Conservation (phyloP, 2,797 vertebrate species). For the Podarcis lilfordi region DNA sequence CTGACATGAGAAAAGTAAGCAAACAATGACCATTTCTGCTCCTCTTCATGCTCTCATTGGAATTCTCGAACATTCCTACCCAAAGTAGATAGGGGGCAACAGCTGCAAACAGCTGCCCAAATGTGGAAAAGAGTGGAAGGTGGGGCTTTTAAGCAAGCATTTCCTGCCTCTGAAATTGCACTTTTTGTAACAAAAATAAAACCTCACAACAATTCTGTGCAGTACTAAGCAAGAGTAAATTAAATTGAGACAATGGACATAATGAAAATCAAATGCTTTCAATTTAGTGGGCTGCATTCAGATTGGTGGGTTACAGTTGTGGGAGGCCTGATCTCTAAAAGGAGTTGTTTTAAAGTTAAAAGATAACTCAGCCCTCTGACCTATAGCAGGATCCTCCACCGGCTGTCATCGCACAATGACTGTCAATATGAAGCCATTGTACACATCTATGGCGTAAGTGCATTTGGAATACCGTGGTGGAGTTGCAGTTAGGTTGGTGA, state of each 20-base stretch:
- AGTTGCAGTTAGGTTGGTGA: no score
- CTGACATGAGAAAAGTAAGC: no score
- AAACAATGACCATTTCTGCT: no score
- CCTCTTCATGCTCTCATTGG: no score
- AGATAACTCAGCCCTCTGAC: not conserved
- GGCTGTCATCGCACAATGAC: not conserved
- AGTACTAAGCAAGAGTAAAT: not conserved
- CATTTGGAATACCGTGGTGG: no score
- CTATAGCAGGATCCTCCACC: not conserved
- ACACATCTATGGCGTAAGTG: no score
- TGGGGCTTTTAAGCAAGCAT: not conserved
- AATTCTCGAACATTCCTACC: no score
- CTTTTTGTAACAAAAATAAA: not conserved
- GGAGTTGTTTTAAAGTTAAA: not conserved
- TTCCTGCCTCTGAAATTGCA: not conserved
- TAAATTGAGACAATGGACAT: not conserved
- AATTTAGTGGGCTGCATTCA: not conserved
- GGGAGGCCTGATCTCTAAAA: not conserved
- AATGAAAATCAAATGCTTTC: not conserved
- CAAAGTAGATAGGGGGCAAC: not conserved
- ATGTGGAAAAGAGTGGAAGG: not conserved
- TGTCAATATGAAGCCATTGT: no score
- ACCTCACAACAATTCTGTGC: not conserved
- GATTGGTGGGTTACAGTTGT: not conserved
- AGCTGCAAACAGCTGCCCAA: not conserved